Evolutionary conservation across 2,888 invertebrate species (phyloP).

Genomic region (Polietes domitor): DNA sequence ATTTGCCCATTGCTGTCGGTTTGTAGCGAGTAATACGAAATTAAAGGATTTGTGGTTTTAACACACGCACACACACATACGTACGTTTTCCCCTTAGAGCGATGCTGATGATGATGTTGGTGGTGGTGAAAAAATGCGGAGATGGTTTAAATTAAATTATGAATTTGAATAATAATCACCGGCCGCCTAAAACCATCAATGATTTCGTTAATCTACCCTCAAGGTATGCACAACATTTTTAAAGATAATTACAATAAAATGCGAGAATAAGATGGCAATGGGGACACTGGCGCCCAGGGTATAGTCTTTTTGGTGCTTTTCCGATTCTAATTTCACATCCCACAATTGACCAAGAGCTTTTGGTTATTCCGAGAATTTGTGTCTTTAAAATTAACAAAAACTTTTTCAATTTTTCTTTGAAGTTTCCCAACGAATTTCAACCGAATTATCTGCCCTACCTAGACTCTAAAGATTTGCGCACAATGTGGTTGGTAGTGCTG

Average conservation of each 20-base stretch:
- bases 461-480: neutral
- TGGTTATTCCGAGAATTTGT: no score
- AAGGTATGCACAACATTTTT: neutral
- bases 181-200: neutral
- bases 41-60: slow-evolving; percentile 61
- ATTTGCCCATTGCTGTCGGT: slow-evolving; percentile 35
- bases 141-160: neutral
- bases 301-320: no score
- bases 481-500: neutral
- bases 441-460: neutral
- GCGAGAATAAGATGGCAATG: no score
- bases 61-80: neutral
- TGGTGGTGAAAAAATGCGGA: neutral
- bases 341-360: no score
- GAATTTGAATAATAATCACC: neutral
- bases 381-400: neutral
- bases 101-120: neutral
- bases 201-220: neutral
- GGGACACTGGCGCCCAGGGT: no score
- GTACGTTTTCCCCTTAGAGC: neutral
- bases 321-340: no score
- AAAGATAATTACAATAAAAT: no score
- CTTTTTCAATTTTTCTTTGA: neutral
- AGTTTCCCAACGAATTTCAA: neutral
- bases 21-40: slow-evolving; percentile 41